Evolutionary conservation across 2,797 vertebrate genomes (phyloP).

Genomic region (Melanotaenia pygmaea): DNA sequence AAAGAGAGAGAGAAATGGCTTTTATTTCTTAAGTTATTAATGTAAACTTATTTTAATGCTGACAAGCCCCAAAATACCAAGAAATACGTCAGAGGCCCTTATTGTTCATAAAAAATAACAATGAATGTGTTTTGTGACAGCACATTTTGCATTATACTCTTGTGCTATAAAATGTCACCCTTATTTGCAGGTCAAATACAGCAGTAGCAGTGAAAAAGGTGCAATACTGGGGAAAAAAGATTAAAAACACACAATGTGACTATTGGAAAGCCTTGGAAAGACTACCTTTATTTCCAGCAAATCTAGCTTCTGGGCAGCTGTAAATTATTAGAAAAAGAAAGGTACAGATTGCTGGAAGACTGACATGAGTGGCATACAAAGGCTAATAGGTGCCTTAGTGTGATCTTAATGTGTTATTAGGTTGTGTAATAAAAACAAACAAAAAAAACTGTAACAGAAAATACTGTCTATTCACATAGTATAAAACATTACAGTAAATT

Average conservation of each 20-base stretch:
- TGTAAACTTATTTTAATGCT: slow-evolving; percentile 1
- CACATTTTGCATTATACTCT: not conserved
- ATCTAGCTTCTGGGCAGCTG: slow-evolving; percentile 10
- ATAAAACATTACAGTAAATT: slow-evolving; percentile 25
- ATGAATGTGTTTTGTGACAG: not conserved
- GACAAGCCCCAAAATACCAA: not conserved
- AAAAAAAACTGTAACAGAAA: slow-evolving; percentile 8
- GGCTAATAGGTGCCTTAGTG: not conserved
- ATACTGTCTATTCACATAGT: slow-evolving; percentile 13
- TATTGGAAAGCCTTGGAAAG: slow-evolving; percentile 14
- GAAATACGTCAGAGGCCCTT: not conserved
- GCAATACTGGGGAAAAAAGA: not conserved
- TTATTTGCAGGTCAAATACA: not conserved
- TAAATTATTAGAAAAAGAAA: slow-evolving; percentile 19
- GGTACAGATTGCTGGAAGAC: slow-evolving; percentile 31
- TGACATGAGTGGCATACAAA: slow-evolving; percentile 1
- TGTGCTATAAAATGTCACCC: not conserved
- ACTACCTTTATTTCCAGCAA: slow-evolving; percentile 27
- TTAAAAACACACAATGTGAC: not conserved
- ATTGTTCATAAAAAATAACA: not conserved
- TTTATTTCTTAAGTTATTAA: not conserved
- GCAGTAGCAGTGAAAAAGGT: not conserved
- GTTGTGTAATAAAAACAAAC: not conserved
- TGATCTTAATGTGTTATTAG: slow-evolving; percentile 6
- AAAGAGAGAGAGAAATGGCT: not conserved